These are phyloP conservation scores for Procapra przewalskii DNA, from an alignment of 2,113 vertebrate species.

Conservation along the genomic window DNA sequence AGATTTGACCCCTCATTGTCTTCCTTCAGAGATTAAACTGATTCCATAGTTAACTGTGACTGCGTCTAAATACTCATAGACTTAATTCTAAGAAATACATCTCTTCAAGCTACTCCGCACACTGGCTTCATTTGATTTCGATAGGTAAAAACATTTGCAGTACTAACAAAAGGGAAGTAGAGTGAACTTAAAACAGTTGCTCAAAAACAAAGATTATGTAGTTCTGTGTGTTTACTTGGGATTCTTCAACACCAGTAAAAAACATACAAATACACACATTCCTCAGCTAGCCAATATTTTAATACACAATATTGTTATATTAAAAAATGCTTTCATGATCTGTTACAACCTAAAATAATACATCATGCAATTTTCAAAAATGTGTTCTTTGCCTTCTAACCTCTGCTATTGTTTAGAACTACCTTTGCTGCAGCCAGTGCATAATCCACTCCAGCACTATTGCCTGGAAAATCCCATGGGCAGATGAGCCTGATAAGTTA, in stretches of 20 bases:
- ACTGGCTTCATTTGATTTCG: neutral
- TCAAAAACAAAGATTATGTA: neutral
- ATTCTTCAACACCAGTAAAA: neutral
- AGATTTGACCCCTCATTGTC: neutral
- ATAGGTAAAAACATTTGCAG: conserved; percentile 17
- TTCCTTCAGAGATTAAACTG: neutral
- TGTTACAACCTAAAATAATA: conserved; percentile 32
- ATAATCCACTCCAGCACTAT: too few relatives aligned
- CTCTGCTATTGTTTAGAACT: conserved; percentile 84
- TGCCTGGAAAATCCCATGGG: too few relatives aligned
- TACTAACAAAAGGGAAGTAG: conserved; percentile 12
- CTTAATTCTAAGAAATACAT: neutral
- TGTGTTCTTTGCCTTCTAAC: conserved; percentile 73
- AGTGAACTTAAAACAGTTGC: neutral
- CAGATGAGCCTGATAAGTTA: too few relatives aligned
- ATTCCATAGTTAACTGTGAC: neutral
- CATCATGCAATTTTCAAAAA: conserved; percentile 46
- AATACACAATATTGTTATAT: neutral
- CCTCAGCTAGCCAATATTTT: conserved; percentile 16
- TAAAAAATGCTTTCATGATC: neutral
- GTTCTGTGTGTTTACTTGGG: neutral
- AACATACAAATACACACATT: neutral
- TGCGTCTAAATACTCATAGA: neutral
- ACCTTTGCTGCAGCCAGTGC: conserved; percentile 58
- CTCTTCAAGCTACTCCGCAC: neutral